Conservation (phyloP, 2,797 vertebrate species). For the Vultur gryphus region DNA sequence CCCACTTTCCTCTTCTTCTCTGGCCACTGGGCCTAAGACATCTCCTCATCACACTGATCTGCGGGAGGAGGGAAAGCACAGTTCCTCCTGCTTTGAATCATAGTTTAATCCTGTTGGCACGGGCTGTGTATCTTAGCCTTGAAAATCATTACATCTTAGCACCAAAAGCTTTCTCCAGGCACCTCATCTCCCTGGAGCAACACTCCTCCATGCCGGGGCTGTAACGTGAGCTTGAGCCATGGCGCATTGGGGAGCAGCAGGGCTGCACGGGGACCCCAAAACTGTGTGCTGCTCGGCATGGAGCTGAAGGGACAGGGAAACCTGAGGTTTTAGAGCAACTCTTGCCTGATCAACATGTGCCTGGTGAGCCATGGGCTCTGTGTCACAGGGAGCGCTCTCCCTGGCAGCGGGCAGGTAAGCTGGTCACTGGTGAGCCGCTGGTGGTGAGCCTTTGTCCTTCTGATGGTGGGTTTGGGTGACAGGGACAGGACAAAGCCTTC, state of each 20-base stretch:
- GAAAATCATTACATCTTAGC: background rate
- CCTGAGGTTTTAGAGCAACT: background rate
- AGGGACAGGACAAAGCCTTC: background rate
- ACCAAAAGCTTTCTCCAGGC: background rate
- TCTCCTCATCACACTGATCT: background rate
- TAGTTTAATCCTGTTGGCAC: background rate
- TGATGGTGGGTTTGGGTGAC: background rate
- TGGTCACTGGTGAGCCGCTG: background rate
- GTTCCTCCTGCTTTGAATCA: background rate
- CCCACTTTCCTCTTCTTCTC: background rate
- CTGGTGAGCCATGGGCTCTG: background rate
- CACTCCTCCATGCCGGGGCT: background rate
- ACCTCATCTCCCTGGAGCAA: background rate
- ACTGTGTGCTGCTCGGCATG: background rate
- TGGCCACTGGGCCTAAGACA: background rate
- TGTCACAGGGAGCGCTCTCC: background rate
- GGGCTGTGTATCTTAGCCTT: background rate
- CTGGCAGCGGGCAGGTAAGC: background rate
- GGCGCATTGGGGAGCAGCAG: rapidly evolving
- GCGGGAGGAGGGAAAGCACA: background rate
- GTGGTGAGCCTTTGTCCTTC: background rate
- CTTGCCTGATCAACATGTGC: background rate
- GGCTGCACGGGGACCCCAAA: background rate
- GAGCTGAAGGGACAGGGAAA: background rate
- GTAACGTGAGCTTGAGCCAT: background rate